Conservation (phyloP, 2,113 vertebrate genomes). For the Oxygymnocypris stewartii region DNA sequence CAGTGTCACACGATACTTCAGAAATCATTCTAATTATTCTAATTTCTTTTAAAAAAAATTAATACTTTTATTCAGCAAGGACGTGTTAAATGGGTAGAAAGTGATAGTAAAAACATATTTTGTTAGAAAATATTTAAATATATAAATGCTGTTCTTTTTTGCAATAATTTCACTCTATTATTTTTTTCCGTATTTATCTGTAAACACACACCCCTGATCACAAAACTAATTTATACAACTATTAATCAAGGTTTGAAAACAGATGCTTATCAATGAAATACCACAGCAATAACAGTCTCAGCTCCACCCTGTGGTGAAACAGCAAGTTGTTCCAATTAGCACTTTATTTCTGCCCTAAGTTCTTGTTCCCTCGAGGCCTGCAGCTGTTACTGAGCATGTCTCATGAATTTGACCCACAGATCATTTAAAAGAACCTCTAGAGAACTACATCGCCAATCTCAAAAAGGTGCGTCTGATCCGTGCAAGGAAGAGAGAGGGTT, state of each 20-base stretch:
- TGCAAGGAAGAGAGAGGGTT: constrained; percentile 89
- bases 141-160: too few relatives aligned
- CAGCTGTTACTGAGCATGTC: neutral
- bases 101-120: too few relatives aligned
- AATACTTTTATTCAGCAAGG: too few relatives aligned
- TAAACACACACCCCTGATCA: neutral
- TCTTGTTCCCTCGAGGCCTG: neutral
- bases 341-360: neutral
- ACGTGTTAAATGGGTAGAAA: too few relatives aligned
- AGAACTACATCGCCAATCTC: constrained; percentile 80
- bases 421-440: constrained; percentile 87
- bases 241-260: neutral
- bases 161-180: too few relatives aligned
- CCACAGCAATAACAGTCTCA: neutral
- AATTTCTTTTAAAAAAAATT: too few relatives aligned
- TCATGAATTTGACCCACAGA: constrained; percentile 65
- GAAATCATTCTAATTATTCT: too few relatives aligned
- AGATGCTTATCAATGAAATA: neutral
- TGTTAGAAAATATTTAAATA: too few relatives aligned
- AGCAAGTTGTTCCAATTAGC: neutral
- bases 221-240: neutral
- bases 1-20: too few relatives aligned
- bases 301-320: constrained; percentile 43
- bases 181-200: too few relatives aligned
- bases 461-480: constrained; percentile 92